Percentiles rank a stretch among this genome's conserved stretches.
These are phyloP conservation scores for Plagodis dolabraria DNA, from an alignment of 2,888 invertebrate genomes.

Conservation along the genomic window DNA sequence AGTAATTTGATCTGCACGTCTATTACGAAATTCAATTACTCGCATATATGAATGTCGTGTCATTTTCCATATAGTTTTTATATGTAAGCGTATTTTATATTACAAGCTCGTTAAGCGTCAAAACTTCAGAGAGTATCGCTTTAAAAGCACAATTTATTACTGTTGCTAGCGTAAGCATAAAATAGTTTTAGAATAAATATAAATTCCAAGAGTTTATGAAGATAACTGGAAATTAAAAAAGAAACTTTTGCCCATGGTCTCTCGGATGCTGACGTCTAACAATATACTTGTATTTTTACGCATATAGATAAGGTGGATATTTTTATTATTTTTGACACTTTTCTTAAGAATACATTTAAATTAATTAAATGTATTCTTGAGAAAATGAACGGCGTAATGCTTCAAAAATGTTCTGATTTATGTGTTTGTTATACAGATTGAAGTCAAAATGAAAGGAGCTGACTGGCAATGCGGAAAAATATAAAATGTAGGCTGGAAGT, in stretches of 20 bases:
- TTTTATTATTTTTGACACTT: too few species aligned
- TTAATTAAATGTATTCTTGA: too few species aligned
- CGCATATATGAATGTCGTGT: constrained; percentile 44
- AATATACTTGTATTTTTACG: constrained; percentile 56
- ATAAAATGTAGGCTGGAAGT: too few species aligned
- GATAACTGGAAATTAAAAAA: constrained; percentile 26
- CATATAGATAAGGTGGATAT: constrained; percentile 43
- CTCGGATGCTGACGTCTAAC: constrained; percentile 51
- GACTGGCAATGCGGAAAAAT: too few species aligned
- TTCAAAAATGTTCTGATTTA: too few species aligned
- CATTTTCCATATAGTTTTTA: constrained; percentile 16
- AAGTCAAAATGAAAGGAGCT: too few species aligned
- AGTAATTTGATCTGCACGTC: constrained; percentile 68
- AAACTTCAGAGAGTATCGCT: not conserved
- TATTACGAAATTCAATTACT: constrained; percentile 68
- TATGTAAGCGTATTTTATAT: not conserved
- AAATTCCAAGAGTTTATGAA: constrained; percentile 27
- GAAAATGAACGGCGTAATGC: too few species aligned
- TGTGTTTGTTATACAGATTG: too few species aligned
- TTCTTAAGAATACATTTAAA: too few species aligned
- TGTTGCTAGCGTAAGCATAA: constrained; percentile 4
- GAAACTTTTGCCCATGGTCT: constrained; percentile 48
- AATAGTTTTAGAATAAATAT: constrained; percentile 21
- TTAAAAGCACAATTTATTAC: constrained; percentile 23
- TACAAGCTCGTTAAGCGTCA: too few species aligned